Conservation (phyloP, 1,140 invertebrate genomes). For the Asobara japonica region DNA sequence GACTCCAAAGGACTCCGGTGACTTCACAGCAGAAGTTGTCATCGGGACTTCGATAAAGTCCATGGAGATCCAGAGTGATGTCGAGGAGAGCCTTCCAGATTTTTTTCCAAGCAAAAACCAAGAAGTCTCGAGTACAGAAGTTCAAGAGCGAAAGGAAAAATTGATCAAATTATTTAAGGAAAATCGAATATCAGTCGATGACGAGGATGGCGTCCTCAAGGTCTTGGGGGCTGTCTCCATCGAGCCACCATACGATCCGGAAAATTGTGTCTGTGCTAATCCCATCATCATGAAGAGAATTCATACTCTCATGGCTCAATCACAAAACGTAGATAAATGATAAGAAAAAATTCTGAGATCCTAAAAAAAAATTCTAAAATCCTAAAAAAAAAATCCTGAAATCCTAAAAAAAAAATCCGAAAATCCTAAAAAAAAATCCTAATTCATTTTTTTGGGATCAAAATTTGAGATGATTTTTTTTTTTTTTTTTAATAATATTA, state of each 20-base stretch:
- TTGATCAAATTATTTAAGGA: constrained; percentile 50
- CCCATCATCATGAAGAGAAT: constrained; percentile 57
- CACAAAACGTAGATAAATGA: background rate
- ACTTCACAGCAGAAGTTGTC: constrained; percentile 48
- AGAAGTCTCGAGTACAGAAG: constrained; percentile 35
- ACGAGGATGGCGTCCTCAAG: constrained; percentile 48
- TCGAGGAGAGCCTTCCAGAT: constrained; percentile 44
- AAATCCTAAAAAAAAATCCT: background rate
- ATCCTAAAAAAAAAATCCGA: no score
- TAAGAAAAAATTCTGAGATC: no score
- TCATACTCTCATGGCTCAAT: constrained; percentile 43
- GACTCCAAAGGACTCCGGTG: constrained; percentile 35
- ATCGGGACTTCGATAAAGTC: constrained; percentile 50
- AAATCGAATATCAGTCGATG: constrained; percentile 54
- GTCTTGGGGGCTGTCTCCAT: constrained; percentile 54
- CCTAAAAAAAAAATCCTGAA: no score
- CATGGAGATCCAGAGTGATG: constrained; percentile 46
- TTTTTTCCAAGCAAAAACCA: constrained; percentile 45
- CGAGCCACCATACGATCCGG: constrained; percentile 55
- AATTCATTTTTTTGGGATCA: background rate
- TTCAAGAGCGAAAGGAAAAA: constrained; percentile 45
- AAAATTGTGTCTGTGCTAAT: constrained; percentile 55
- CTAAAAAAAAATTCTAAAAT: no score
- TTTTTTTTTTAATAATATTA: no score
- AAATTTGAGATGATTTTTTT: background rate